These are phyloP conservation scores for Folsomia manolachei DNA, from an alignment of 2,888 invertebrate genomes.

Conservation along the genomic window DNA sequence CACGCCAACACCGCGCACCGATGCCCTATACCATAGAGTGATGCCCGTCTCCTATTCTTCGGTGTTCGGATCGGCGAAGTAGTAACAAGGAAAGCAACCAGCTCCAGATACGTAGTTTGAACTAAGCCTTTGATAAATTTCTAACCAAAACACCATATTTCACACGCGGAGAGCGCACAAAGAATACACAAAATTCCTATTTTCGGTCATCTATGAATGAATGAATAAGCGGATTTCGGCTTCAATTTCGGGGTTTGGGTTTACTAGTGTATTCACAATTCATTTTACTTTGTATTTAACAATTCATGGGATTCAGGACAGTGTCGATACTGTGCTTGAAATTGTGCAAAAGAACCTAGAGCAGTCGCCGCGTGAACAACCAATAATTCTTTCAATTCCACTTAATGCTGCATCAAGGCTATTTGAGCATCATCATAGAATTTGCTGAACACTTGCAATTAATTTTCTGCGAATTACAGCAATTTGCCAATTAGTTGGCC, in stretches of 20 bases:
- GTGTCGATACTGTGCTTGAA: no score
- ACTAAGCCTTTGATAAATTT: conserved; percentile 10
- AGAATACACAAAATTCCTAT: conserved; percentile 5
- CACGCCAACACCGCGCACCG: background rate
- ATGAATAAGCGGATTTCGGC: background rate
- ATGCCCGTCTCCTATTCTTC: no score
- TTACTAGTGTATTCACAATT: background rate
- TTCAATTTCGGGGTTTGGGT: background rate
- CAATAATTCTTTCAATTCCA: background rate
- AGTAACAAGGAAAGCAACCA: background rate
- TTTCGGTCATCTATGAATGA: background rate
- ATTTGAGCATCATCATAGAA: background rate
- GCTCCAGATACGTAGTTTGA: no score
- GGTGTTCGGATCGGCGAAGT: no score
- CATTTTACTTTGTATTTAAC: no score
- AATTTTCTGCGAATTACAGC: background rate
- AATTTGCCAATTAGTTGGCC: background rate
- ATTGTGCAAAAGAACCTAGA: no score
- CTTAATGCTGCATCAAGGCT: background rate
- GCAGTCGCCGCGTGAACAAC: background rate
- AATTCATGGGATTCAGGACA: background rate
- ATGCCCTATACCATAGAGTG: background rate
- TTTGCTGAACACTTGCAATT: background rate
- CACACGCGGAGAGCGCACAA: conserved; percentile 1
- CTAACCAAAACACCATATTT: conserved; percentile 10